Percentiles rank a stretch among this genome's conserved stretches.
Evolutionary conservation across 2,888 invertebrate genomes (phyloP).

Genomic region (Lithophane semibrunnea): DNA sequence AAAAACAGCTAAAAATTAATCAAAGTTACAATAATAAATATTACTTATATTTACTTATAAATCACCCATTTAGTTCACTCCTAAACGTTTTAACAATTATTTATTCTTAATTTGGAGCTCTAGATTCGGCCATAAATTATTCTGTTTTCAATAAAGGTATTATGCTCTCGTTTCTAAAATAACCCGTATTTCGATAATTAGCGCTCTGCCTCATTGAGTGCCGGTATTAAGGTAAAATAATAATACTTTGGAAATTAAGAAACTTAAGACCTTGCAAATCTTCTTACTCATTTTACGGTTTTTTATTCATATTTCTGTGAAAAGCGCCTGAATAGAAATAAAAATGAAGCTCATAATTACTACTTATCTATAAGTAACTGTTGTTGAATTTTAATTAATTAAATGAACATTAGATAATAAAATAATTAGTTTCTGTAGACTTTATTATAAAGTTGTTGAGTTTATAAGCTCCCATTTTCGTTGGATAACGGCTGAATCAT

Average conservation of each 20-base stretch:
- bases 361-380: constrained; percentile 4
- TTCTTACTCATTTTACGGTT: not conserved
- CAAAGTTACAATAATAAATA: constrained; percentile 52
- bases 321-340: constrained; percentile 6
- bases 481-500: constrained; percentile 36
- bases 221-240: not conserved
- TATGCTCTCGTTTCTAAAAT: constrained; percentile 19
- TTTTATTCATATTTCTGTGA: not conserved
- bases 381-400: constrained; percentile 32
- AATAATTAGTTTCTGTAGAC: constrained; percentile 1
- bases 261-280: not conserved
- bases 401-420: constrained; percentile 4
- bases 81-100: constrained; percentile 51
- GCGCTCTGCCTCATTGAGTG: not conserved
- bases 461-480: constrained; percentile 36
- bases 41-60: constrained; percentile 67
- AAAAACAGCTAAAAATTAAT: constrained; percentile 12
- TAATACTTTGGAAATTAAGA: constrained; percentile 3
- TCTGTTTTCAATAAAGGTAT: constrained; percentile 46
- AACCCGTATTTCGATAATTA: constrained; percentile 33
- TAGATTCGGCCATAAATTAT: constrained; percentile 37
- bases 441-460: constrained; percentile 32
- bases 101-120: constrained; percentile 42
- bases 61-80: constrained; percentile 60
- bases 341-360: constrained; percentile 7